Base-by-base conservation (phyloP, 2,113 vertebrate species). In the Toxotes chatareus region DNA sequence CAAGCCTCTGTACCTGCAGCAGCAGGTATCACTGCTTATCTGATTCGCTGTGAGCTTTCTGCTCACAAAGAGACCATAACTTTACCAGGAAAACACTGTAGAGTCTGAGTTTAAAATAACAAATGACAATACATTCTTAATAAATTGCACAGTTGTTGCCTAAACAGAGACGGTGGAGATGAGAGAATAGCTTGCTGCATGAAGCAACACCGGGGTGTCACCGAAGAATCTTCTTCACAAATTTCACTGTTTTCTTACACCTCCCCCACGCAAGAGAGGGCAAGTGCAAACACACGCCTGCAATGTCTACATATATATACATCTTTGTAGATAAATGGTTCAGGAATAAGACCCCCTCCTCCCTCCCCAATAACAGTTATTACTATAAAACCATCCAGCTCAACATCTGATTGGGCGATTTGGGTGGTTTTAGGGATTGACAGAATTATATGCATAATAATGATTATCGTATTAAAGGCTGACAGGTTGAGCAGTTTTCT, bases 241-340 rank as follows among this genome's bases (percentile, higher is more conserved):
- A 13, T 80, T 73, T 84, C n/a, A 4, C 40, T 46, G 83, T 92
- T 91, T 82, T 88, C 81, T 83, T 32, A 19, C 69, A 67, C 74
- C 85, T 21, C 36, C 79, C 47, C n/a, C 56, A 61, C 13, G 23
- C 53, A 59, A 75, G 73, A 85, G 74, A 66, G 88, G 87, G 84
- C 93, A 93, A 91, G 90, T 91, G 85, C 80, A 87, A 92, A 93
- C 91, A 86, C 80, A 91, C 88, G 82, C 83, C 78, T 80, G 51
- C 66, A 17, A 61, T 63, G 77, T 80, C 77, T 83, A 63, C 66
- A 82, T 84, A 86, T 85, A 77, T 65, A 44, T 44, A 44, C 42
- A 79, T 86, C 76, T 60, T 34, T 61, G 27, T 68, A 86, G 68
- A 49, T 72, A 72, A 86, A 74, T 34, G 67, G 64, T 72, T 73